A percentile compares a stretch with the other conserved stretches of the same genome.
Evolutionary conservation across 2,113 vertebrate species (phyloP).

Genomic region (Otus sunia): DNA sequence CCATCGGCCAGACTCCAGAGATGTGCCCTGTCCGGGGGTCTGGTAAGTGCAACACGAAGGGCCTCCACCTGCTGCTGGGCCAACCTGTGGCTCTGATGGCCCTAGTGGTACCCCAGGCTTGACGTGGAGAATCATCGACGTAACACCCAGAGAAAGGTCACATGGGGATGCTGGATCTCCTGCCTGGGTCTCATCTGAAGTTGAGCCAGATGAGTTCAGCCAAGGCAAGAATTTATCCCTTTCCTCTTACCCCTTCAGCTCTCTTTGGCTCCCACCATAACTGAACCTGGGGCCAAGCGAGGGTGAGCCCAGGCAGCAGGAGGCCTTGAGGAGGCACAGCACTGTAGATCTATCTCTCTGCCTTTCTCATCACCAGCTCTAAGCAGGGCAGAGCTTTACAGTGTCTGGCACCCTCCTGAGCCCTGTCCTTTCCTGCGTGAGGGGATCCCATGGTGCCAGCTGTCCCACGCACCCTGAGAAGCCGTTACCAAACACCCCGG

Average conservation of each 20-base stretch:
- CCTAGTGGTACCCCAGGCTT: background rate
- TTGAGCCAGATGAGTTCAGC: background rate
- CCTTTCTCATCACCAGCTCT: background rate
- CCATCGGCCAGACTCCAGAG: constrained; percentile 86
- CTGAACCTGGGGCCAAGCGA: background rate
- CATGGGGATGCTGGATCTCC: background rate
- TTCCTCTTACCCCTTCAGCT: background rate
- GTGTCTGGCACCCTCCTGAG: background rate
- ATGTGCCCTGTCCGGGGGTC: constrained; percentile 94
- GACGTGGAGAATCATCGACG: background rate
- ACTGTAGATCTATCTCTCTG: background rate
- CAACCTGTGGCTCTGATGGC: background rate
- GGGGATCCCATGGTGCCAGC: background rate
- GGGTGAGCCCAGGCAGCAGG: background rate
- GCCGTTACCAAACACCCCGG: background rate
- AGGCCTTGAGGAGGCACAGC: background rate
- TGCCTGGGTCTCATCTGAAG: background rate
- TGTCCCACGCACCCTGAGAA: background rate
- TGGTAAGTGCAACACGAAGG: constrained; percentile 74
- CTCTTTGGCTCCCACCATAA: background rate
- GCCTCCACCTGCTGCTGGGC: background rate
- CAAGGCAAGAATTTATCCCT: background rate
- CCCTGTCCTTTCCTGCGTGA: background rate
- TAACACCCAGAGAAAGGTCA: background rate
- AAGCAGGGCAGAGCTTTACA: background rate